Conservation (phyloP, 2,113 vertebrate species). For the Spea bombifrons region DNA sequence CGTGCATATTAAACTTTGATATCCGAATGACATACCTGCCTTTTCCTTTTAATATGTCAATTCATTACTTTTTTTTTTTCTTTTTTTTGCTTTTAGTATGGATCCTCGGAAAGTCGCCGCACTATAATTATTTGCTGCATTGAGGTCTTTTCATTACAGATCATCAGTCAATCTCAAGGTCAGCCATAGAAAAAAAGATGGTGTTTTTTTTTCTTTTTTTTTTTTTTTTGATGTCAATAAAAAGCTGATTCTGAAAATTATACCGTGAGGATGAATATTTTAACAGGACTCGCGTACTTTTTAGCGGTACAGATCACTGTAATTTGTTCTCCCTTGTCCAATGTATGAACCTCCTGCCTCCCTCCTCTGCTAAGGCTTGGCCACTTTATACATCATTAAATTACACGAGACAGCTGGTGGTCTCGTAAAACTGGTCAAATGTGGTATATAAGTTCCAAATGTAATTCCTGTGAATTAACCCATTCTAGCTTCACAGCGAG, state of each 20-base stretch:
- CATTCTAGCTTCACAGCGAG: neutral
- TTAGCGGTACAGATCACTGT: conserved; percentile 28
- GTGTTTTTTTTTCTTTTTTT: neutral
- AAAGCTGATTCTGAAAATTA: conserved; percentile 18
- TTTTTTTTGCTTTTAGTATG: conserved; percentile 51
- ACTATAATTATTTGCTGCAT: conserved; percentile 67
- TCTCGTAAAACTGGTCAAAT: conserved; percentile 1
- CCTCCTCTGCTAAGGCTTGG: neutral
- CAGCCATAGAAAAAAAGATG: conserved; percentile 47
- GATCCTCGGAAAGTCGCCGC: conserved; percentile 60
- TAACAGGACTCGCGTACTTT: neutral
- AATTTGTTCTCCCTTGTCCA: conserved; percentile 20
- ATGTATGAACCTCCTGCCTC: neutral
- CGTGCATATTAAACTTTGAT: conserved; percentile 71
- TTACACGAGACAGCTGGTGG: neutral
- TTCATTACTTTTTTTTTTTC: conserved; percentile 55
- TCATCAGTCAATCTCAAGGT: conserved; percentile 62
- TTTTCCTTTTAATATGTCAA: conserved; percentile 51
- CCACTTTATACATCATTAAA: neutral
- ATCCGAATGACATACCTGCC: conserved; percentile 59
- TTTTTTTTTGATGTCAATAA: conserved; percentile 24
- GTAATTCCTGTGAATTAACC: neutral
- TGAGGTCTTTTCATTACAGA: conserved; percentile 53
- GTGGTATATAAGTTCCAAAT: neutral
- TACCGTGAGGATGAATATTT: conserved; percentile 18